Base-by-base conservation (phyloP, 2,797 vertebrate genomes). In the Saxicola maurus region DNA sequence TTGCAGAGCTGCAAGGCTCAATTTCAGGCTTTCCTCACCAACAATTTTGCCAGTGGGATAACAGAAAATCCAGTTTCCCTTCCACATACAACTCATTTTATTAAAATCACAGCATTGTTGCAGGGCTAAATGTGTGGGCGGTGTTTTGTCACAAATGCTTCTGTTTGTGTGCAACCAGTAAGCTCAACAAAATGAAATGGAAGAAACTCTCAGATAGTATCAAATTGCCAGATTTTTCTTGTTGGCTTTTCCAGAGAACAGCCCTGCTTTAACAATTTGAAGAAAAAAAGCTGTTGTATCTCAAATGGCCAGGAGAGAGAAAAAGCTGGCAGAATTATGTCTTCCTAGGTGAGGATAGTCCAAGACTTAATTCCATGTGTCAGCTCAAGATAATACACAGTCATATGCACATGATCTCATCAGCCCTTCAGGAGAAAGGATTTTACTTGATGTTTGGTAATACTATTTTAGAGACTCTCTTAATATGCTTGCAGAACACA, bases 351-450 rank as follows among this genome's bases (percentile, higher is more conserved):
- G 88, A 95, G 62, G 53, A 55, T 7, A 90, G 81, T 80, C 78
- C 90, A 95, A 89, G 94, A 81, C 85, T 94, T 92, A 94, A 95
- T 94, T 92, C 93, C 91, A 84, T 86, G 85, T 95, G 94, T 93
- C 93, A 94, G 89, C 33, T 73, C 65, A 92, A 91, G 92, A 94
- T 94, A 95, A 94, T 76, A 94, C 72, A 69, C 20, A 79, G 75
- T 74, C 82, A 75, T 68, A 87, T 0, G 9, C 82, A 73, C 62
- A 87, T 82, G 94, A 95, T 94, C 61, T 89, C 93, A 91, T 87
- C 92, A 92, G 94, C 79, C 78, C 84, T 96, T 83, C 69, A 79
- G 82, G 73, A 95, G 64, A 88, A 55, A 75, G 85, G 59, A 72
- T 95, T 94, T 94, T 59, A 72, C 79, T 87, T 66, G 51, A 68